Percentiles rank a stretch among this genome's conserved stretches.
These are phyloP conservation scores for Heliconius nattereri DNA, from an alignment of 1,140 invertebrate species.

Conservation along the genomic window DNA sequence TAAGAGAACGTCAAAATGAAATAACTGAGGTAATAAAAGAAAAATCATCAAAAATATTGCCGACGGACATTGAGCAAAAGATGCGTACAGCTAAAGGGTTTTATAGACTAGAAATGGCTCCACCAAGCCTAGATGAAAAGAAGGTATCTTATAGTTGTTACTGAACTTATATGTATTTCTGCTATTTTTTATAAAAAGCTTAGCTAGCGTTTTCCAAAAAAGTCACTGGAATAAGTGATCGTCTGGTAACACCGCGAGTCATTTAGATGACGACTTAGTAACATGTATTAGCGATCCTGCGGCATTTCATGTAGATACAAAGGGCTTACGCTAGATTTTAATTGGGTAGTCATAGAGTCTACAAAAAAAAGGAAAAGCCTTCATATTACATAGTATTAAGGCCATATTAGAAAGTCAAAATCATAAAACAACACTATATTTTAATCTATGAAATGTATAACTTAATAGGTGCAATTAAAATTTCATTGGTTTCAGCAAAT, in stretches of 20 bases:
- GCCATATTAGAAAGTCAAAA: neutral
- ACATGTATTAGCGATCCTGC: too few relatives aligned
- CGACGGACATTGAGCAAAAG: slow-evolving; percentile 58
- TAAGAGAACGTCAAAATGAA: slow-evolving; percentile 36
- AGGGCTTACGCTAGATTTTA: too few relatives aligned
- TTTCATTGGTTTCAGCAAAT: slow-evolving; percentile 48
- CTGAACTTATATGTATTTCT: neutral
- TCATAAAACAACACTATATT: neutral
- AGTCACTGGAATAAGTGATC: too few relatives aligned
- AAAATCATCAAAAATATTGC: slow-evolving; percentile 46
- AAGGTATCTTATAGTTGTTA: slow-evolving; percentile 41
- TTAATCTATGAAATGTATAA: neutral
- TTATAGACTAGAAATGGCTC: slow-evolving; percentile 63
- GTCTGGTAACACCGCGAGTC: too few relatives aligned
- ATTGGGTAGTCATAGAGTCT: too few relatives aligned
- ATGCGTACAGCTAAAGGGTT: slow-evolving; percentile 56
- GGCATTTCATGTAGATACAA: too few relatives aligned
- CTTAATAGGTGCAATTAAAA: neutral
- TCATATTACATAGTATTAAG: too few relatives aligned
- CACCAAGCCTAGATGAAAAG: slow-evolving; percentile 50
- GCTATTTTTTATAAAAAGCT: too few relatives aligned
- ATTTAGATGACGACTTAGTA: too few relatives aligned
- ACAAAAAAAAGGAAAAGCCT: too few relatives aligned
- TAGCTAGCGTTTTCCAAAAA: too few relatives aligned
- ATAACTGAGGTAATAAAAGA: slow-evolving; percentile 50